A percentile compares a stretch with the other conserved stretches of the same genome.
These are phyloP conservation scores for Chloroceryle aenea DNA, from an alignment of 2,113 vertebrate species.

Conservation along the genomic window DNA sequence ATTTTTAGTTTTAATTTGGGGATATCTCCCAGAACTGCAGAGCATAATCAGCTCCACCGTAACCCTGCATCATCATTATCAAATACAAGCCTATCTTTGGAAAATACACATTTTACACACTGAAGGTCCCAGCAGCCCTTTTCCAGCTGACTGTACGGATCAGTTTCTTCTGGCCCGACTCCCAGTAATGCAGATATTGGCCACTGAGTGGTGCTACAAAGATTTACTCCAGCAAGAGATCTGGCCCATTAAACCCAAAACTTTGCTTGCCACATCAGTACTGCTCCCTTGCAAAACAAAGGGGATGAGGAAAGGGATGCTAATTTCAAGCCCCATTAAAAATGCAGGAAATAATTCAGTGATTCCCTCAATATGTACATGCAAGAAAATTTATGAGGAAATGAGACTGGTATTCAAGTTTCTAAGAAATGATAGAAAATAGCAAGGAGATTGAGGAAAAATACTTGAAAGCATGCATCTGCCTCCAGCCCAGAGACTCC, in stretches of 20 bases:
- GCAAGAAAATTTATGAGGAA: neutral
- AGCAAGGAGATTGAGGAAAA: neutral
- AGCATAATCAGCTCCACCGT: slow-evolving; percentile 27
- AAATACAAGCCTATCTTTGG: slow-evolving; percentile 2
- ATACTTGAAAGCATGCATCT: neutral
- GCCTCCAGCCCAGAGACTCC: neutral
- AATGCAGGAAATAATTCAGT: neutral
- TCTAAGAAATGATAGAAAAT: neutral
- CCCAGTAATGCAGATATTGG: neutral
- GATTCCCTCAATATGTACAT: neutral
- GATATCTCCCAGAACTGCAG: slow-evolving; percentile 41
- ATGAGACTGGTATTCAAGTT: neutral
- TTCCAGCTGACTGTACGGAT: neutral
- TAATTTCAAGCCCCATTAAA: slow-evolving; percentile 29
- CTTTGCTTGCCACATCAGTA: neutral
- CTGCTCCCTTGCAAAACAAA: neutral
- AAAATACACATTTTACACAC: neutral
- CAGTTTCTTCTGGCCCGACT: neutral
- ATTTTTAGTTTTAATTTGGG: slow-evolving; percentile 57
- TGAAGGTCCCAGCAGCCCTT: neutral
- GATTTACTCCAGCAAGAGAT: neutral
- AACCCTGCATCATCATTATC: slow-evolving; percentile 26
- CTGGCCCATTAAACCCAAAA: neutral
- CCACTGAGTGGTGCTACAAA: slow-evolving; percentile 26
- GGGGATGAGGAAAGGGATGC: neutral